A percentile compares a stretch with the other conserved stretches of the same genome.
Evolutionary conservation across 2,888 invertebrate genomes (phyloP).

Genomic region (Lithosia quadra): DNA sequence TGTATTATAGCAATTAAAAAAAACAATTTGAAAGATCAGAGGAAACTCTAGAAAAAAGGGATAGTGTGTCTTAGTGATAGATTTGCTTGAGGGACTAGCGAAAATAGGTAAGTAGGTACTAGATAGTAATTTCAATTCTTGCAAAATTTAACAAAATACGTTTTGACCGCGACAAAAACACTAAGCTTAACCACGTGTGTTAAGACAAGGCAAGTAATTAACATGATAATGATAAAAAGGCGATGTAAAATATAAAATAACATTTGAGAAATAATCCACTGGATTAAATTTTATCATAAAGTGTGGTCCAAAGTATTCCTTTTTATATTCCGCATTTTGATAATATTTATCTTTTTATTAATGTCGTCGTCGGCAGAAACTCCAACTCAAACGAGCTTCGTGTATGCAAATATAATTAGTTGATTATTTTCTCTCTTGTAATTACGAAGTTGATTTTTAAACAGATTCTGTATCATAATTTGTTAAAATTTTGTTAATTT

Average conservation of each 20-base stretch:
- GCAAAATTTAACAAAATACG: no score
- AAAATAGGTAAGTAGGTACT: no score
- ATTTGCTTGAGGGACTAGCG: no score
- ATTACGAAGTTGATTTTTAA: not conserved
- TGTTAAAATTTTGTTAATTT: constrained; percentile 13
- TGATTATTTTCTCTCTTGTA: constrained; percentile 5
- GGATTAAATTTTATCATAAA: not conserved
- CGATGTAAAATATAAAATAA: not conserved
- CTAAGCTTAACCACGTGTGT: no score
- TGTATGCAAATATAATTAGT: constrained; percentile 10
- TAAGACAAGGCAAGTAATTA: no score
- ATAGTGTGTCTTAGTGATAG: no score
- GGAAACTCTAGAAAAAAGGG: no score
- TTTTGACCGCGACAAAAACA: no score
- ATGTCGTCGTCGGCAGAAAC: not conserved
- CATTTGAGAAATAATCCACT: not conserved
- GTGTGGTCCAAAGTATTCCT: not conserved
- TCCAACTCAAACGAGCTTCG: not conserved
- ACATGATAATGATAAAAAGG: no score
- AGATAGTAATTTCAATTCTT: no score
- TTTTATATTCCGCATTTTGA: not conserved
- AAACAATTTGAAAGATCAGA: no score
- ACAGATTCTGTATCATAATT: constrained; percentile 11
- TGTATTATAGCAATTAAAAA: no score
- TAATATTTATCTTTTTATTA: not conserved